These are phyloP conservation scores for Lithobates sylvaticus DNA, from an alignment of 2,797 vertebrate species.

Conservation along the genomic window DNA sequence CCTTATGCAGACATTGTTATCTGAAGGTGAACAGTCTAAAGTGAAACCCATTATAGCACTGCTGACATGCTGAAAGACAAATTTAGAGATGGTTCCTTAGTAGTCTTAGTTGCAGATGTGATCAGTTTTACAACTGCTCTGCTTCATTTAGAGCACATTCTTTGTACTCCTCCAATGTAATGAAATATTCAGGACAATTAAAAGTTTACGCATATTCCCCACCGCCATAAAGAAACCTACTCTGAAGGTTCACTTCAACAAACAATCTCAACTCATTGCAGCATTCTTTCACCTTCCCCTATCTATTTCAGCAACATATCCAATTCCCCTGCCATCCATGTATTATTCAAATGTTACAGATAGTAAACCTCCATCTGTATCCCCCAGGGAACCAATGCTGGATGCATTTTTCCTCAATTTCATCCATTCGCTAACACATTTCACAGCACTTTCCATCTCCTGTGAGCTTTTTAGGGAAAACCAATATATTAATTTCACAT, in stretches of 20 bases:
- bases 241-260: conserved; percentile 16
- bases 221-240: background rate
- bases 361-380: conserved; percentile 29
- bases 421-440: background rate
- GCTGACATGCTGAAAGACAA: no score
- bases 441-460: background rate
- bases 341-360: conserved; percentile 58
- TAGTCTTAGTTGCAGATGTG: background rate
- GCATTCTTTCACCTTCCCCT: conserved; percentile 43
- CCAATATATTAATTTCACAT: no score
- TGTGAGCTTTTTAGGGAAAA: background rate
- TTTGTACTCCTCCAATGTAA: background rate
- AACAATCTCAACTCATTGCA: conserved; percentile 15
- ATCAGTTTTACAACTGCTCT: background rate
- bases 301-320: conserved; percentile 50
- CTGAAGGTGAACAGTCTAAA: background rate
- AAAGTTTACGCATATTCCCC: background rate
- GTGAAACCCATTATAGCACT: background rate
- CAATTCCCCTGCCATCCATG: conserved; percentile 46
- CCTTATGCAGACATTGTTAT: no score
- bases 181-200: conserved; percentile 2
- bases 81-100: no score
- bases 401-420: conserved; percentile 13
- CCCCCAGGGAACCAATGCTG: conserved; percentile 1
- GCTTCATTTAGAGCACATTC: background rate